These are phyloP conservation scores for Griposia aprilina DNA, from an alignment of 2,888 invertebrate species.

Conservation along the genomic window DNA sequence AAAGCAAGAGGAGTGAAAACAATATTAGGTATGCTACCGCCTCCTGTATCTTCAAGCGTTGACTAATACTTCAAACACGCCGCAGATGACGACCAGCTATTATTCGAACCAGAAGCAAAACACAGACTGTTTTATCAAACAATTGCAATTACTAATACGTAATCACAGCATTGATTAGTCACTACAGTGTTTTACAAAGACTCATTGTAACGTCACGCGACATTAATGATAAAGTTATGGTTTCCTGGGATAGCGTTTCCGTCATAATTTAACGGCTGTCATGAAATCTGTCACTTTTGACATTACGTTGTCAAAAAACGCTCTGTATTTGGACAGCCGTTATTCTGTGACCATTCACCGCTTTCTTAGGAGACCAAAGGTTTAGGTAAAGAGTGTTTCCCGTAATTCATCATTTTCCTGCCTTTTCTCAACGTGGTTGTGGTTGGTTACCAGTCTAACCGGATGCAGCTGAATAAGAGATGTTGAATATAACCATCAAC, in stretches of 20 bases:
- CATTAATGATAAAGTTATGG: not conserved
- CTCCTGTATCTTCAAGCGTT: not conserved
- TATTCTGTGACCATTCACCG: too few relatives aligned
- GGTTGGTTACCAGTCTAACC: not conserved
- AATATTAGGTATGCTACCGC: not conserved
- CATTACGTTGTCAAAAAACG: too few relatives aligned
- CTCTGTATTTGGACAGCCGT: too few relatives aligned
- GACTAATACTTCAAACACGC: not conserved
- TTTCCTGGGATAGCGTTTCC: too few relatives aligned
- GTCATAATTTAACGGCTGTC: too few relatives aligned
- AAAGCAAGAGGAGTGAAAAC: too few relatives aligned
- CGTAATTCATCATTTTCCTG: too few relatives aligned
- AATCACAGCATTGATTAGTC: constrained; percentile 29
- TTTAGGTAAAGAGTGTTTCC: not conserved
- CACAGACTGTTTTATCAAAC: constrained; percentile 21
- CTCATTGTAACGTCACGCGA: constrained; percentile 8
- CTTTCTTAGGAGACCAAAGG: too few relatives aligned
- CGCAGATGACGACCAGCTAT: constrained; percentile 8
- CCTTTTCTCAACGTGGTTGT: too few relatives aligned
- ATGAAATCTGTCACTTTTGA: too few relatives aligned
- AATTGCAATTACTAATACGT: constrained; percentile 9
- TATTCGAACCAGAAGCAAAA: constrained; percentile 24
- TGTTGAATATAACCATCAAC: too few relatives aligned
- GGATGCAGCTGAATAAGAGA: not conserved
- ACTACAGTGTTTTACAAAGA: constrained; percentile 5